Base-by-base conservation (phyloP, 2,888 invertebrate species). In the Tortrix viridana region DNA sequence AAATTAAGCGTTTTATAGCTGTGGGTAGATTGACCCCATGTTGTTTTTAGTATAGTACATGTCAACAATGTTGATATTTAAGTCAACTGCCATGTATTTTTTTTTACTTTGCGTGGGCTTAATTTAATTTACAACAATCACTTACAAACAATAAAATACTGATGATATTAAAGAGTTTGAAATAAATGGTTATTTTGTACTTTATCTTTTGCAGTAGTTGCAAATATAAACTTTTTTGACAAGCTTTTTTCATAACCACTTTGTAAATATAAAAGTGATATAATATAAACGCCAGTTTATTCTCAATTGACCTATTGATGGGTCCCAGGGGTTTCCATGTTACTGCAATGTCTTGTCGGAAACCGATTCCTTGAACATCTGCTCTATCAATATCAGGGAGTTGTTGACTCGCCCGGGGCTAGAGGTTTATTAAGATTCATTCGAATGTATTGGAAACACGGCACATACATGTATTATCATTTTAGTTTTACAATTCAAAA, bases 1-100 rank as follows among this genome's bases (percentile, higher is more conserved):
- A 53, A 58, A 58, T 63, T 63, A 63, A 63, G 58, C 63, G 63
- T 63, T 63, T 58, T 58, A 63, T 53, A 16, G 43, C 47, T 19
- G 7, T 16, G 46, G 41, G 46, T 55, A 26, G 26, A 23, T 43
- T 47, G 47, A 48, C 58, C 46, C 58, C 63, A 43, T 41, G 63
- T 41, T 48, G 5, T 18, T n/a, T 32, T 16, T 52, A 41, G 52
- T 58, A 58, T 47, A 22, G 26, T 14, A 26, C 20, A 47, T 19
- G 52, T 49, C 20, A 52, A 57, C 46, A 20, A 23, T 57, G 41
- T 47, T 37, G 12, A 16, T 47, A 20, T 52, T 47, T 52, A 14
- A 20, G 37, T 37, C 2, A 20, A 50, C 19, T 26, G 19, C 2
- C 5, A 14, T 18, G 4, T 16, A 16, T 37, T 37, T 12, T 14